Percentiles rank a stretch among this genome's conserved stretches.
Conservation (phyloP, 1,140 invertebrate species). For the Phymastichus coffea region DNA sequence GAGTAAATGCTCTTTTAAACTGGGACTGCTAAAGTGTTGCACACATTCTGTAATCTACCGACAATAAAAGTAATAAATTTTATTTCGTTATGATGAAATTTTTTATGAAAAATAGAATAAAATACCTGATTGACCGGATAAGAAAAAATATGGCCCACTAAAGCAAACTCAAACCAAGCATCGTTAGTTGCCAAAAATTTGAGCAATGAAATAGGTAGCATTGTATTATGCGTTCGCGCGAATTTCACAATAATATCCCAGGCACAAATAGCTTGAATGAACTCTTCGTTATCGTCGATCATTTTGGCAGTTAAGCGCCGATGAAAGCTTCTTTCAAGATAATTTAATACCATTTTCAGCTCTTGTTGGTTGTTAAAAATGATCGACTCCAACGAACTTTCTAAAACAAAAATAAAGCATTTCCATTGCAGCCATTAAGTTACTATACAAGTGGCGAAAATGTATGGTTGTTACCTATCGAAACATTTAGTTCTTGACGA, state of each 20-base stretch:
- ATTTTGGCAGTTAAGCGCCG: slow-evolving; percentile 25
- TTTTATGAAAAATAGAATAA: background rate
- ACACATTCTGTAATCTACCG: slow-evolving; percentile 38
- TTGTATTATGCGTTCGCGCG: slow-evolving; percentile 58
- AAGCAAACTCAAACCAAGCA: slow-evolving; percentile 65
- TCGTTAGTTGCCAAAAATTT: slow-evolving; percentile 59
- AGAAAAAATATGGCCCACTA: slow-evolving; percentile 64
- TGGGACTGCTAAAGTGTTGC: slow-evolving; percentile 38
- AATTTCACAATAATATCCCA: slow-evolving; percentile 65
- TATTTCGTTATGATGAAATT: background rate
- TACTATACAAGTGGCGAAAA: slow-evolving; percentile 27
- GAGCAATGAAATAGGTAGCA: slow-evolving; percentile 59
- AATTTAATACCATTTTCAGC: slow-evolving; percentile 35
- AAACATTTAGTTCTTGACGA: slow-evolving; percentile 37
- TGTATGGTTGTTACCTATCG: slow-evolving; percentile 38
- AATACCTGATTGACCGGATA: slow-evolving; percentile 62
- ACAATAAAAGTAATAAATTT: slow-evolving; percentile 1
- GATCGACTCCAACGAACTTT: slow-evolving; percentile 39
- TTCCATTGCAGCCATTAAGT: slow-evolving; percentile 29
- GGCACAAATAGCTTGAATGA: slow-evolving; percentile 45
- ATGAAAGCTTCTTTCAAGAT: slow-evolving; percentile 43
- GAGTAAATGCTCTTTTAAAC: slow-evolving; percentile 43
- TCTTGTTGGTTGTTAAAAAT: slow-evolving; percentile 41
- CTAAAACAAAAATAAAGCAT: slow-evolving; percentile 35
- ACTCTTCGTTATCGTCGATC: slow-evolving; percentile 38